phyloP scores from a whole-genome alignment of 2,797 vertebrate genomes.

The Discoglossus pictus region DNA sequence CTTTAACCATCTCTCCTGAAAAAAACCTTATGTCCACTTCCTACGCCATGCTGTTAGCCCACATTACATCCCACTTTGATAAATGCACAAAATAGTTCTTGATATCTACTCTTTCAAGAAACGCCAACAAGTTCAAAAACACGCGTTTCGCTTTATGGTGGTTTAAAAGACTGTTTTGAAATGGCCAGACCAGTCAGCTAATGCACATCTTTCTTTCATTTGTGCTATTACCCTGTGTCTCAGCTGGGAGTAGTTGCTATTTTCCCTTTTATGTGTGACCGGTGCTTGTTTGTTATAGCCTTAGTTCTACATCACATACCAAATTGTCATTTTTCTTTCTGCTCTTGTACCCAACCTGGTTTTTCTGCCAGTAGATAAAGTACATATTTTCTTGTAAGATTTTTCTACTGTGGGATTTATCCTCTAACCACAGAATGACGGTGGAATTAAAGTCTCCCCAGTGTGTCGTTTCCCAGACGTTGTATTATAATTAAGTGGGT shows the following conservation, averaged over 20 bases:
- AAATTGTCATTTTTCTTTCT: slow-evolving; percentile 42
- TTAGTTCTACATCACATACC: slow-evolving; percentile 24
- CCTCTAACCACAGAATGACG: not conserved
- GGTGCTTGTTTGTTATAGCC: not conserved
- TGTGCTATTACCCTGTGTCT: not conserved
- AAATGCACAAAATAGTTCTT: not conserved
- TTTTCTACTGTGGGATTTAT: slow-evolving; percentile 6
- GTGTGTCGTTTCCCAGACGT: not conserved
- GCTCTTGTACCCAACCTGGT: slow-evolving; percentile 35
- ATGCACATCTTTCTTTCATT: not conserved
- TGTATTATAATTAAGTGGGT: slow-evolving; percentile 5
- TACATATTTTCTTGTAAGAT: not conserved
- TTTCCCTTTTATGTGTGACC: not conserved
- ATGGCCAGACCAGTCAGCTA: not conserved
- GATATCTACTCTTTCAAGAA: slow-evolving; percentile 2
- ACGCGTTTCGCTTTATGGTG: not conserved
- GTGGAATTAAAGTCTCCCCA: not conserved
- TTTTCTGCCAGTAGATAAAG: too few species aligned
- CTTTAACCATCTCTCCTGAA: too few species aligned
- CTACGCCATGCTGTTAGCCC: not conserved
- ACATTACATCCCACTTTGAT: slow-evolving; percentile 15
- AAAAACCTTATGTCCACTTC: not conserved
- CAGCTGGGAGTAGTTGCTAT: not conserved
- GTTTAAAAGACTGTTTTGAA: slow-evolving; percentile 6
- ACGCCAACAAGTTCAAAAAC: not conserved